Evolutionary conservation across 2,113 vertebrate genomes (phyloP).

Genomic region (Chloroceryle aenea): DNA sequence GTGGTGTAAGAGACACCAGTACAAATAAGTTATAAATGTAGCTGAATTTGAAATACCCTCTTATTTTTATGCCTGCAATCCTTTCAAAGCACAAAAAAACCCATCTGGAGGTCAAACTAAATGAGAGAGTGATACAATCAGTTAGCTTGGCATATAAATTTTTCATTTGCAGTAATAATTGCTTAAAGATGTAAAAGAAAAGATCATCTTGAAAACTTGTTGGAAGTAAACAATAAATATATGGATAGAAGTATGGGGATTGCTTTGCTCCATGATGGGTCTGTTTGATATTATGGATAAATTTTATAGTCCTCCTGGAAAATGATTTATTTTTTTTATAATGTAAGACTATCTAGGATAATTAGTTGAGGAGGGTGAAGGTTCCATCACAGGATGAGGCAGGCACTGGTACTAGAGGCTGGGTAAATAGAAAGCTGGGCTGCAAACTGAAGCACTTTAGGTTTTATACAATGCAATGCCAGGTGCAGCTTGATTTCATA

Average conservation of each 20-base stretch:
- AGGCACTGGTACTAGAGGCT: background rate
- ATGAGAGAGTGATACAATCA: background rate
- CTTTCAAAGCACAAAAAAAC: background rate
- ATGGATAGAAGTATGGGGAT: background rate
- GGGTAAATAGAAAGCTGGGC: background rate
- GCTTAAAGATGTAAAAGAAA: background rate
- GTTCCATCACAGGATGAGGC: background rate
- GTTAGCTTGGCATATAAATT: background rate
- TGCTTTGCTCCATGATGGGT: background rate
- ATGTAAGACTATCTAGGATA: background rate
- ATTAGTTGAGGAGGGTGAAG: background rate
- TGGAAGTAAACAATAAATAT: background rate
- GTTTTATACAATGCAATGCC: conserved; percentile 8
- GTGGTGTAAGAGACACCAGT: background rate
- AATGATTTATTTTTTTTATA: background rate
- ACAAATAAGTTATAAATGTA: background rate
- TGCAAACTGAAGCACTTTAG: conserved; percentile 10
- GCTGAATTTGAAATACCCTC: background rate
- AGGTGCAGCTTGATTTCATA: conserved; percentile 70
- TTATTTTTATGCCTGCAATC: background rate
- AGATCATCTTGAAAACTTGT: background rate
- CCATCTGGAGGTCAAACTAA: background rate
- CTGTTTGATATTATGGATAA: background rate
- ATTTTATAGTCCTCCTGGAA: background rate
- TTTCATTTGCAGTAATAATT: background rate